Evolutionary conservation across 2,888 invertebrate genomes (phyloP), one percentile per base, ranked within the genome.

Genomic region (Tetramorium bicarinatum): DNA sequence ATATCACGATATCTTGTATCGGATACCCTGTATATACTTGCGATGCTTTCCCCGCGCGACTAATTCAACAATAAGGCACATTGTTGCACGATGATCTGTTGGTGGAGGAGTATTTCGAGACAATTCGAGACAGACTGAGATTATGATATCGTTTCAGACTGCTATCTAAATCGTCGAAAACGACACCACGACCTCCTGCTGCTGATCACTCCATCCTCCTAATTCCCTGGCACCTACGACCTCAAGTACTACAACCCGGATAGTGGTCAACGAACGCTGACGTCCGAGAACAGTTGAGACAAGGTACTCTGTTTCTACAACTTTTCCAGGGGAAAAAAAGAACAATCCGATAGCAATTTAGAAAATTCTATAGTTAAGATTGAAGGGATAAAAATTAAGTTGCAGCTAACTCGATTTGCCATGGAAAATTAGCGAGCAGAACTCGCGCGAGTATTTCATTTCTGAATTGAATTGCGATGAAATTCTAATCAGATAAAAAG

Each of bases 11-110:
- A 56, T 18, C 25, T 21, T 41, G 25, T 52, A 76, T 44, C 44
- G 29, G 21, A 75, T 75, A 62, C 8, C 52, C 38, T 64, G 41
- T 56, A 49, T 38, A 38, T 38, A 52, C 3, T 76, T 18, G 18
- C 62, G 34, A 18, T 8, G 38, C 29, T 66, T 56, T 67, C 6
- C 15, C 1, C 25, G 25, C 52, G 13, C 64, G 52, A 77, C 54
- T 41, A 67, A 34, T 76, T 76, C 61, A 52, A 76, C 52, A 44
- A 67, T 67, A 77, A 77, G 77, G 80, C 80, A 80, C 80, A 25
- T 72, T 80, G 8, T 72, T 47, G 25, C 38, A 44, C 34, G 47
- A 47, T 80, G 47, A 47, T 80, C 18, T 47, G 29, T 4, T 66
- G 44, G 66, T 44, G 15, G 15, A 66, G 66, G 25, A 66, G 44